phyloP scores from a whole-genome alignment of 2,113 vertebrate genomes.

The Pedetes capensis region DNA sequence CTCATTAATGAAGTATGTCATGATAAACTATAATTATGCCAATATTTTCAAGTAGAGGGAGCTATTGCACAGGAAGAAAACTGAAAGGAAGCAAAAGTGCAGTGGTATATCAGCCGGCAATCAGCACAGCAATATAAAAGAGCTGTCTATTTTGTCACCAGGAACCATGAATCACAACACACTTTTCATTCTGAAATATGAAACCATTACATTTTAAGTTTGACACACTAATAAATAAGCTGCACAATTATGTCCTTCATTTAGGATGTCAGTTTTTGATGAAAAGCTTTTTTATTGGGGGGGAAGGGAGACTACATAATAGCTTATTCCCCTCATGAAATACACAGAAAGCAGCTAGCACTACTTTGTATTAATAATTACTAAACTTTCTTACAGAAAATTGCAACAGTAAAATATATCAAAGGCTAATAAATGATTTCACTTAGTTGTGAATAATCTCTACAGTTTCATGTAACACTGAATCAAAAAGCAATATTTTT shows the following conservation, averaged over 20 bases:
- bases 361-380: slow-evolving; percentile 42
- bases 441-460: neutral
- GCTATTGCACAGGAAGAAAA: slow-evolving; percentile 84
- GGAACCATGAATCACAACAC: neutral
- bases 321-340: slow-evolving; percentile 45
- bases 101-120: slow-evolving; percentile 52
- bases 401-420: slow-evolving; percentile 1
- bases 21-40: slow-evolving; percentile 60
- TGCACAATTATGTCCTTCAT: slow-evolving; percentile 45
- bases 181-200: slow-evolving; percentile 57
- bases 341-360: slow-evolving; percentile 22
- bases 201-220: slow-evolving; percentile 52
- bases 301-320: slow-evolving; percentile 39
- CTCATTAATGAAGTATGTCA: slow-evolving; percentile 7
- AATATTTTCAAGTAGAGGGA: slow-evolving; percentile 86
- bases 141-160: slow-evolving; percentile 40
- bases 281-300: slow-evolving; percentile 44
- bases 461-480: neutral
- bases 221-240: slow-evolving; percentile 39
- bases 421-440: slow-evolving; percentile 50
- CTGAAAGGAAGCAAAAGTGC: neutral
- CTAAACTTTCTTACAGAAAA: slow-evolving; percentile 45
- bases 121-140: neutral
- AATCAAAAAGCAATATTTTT: neutral
- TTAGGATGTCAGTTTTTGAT: slow-evolving; percentile 37